Base-by-base conservation (phyloP, 2,888 invertebrate species). In the Hyposoter dolosus region DNA sequence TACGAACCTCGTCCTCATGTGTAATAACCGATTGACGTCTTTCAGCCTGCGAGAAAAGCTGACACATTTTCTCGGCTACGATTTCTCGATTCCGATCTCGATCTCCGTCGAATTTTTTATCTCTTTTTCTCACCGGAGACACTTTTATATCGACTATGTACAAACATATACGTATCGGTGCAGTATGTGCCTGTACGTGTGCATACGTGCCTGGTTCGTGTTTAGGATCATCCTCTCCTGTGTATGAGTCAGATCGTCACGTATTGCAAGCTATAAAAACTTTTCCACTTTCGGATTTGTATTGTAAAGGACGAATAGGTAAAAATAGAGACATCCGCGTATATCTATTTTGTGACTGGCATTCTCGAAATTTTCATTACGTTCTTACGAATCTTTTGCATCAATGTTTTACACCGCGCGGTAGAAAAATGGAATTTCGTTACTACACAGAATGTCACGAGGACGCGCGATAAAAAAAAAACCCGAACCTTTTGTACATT, bases 41-140 rank as follows among this genome's bases (percentile, higher is more conserved):
- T 75, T 75, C 56, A 72, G 71, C 43, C 56, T n/a, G 47, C 12
- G 74, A 66, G 79, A 68, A 75, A 79, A 79, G 83, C 79, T 60
- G 63, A 69, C 84, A 84, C 84, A 76, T 80, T 80, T 75, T 75
- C 32, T 32, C 50, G 28, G 23, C 43, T n/a, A 71, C 75, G 71
- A 76, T 80, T 74, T 80, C 68, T 76, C 80, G 84, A 84, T 76
- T 84, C 76, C 79, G 79, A 74, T 75, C 79, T 69, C 79, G 74
- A 79, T 75, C 75, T 56, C 50, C 53, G 19, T 50, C 32, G 76
- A 84, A 84, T 84, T 71, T 76, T 80, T 63, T 40, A 10, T 82
- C 23, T 28, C 63, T 40, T 80, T 71, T 76, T 71, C 63, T 53
- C 50, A 63, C 71, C 60, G 75, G 65, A 60, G 74, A 35, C 60